Conservation (phyloP, 2,888 invertebrate species). For the Reticulitermes lucifugus region DNA sequence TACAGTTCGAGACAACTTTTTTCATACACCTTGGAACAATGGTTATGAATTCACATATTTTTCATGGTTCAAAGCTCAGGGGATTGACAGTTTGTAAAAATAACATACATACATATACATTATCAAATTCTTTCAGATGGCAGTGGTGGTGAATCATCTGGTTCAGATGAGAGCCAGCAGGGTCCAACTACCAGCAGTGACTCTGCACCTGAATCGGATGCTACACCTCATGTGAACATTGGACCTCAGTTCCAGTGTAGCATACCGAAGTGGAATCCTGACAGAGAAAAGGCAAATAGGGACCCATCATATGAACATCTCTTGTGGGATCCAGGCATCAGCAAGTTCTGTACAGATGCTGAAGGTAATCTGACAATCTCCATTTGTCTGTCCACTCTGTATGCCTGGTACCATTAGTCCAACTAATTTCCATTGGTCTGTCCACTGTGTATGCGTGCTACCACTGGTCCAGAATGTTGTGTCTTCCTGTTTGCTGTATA, state of each 20-base stretch:
- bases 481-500: no score
- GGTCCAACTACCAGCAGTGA: slow-evolving; percentile 55
- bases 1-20: no score
- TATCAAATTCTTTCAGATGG: slow-evolving; percentile 24
- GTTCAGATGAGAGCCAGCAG: slow-evolving; percentile 42
- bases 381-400: no score
- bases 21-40: no score
- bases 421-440: no score
- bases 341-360: slow-evolving; percentile 75
- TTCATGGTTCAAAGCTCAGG: neutral
- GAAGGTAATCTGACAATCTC: slow-evolving; percentile 70
- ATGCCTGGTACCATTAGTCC: no score
- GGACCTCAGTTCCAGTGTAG: slow-evolving; percentile 89
- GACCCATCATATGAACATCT: slow-evolving; percentile 75
- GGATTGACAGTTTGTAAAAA: neutral
- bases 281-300: slow-evolving; percentile 58
- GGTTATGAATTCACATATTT: no score
- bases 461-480: no score
- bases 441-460: no score
- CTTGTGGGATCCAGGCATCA: slow-evolving; percentile 89
- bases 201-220: slow-evolving; percentile 65
- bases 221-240: slow-evolving; percentile 85
- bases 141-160: slow-evolving; percentile 38
- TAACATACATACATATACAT: neutral
- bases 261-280: slow-evolving; percentile 69